These are phyloP conservation scores for Luidia sarsii DNA, from an alignment of 53 echinoderm and acorn worm genomes.

Conservation along the genomic window DNA sequence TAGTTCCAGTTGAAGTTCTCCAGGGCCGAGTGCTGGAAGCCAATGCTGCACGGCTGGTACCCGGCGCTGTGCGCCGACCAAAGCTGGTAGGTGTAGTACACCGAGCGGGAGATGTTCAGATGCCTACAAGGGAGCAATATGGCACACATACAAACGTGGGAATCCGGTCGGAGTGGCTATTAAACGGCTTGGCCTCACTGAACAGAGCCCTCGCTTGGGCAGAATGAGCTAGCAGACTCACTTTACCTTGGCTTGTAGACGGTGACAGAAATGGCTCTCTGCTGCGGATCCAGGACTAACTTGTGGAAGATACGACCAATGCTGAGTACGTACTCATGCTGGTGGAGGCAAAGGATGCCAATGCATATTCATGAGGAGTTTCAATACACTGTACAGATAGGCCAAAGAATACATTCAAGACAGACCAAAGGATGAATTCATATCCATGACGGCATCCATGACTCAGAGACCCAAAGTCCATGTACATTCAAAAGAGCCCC, in stretches of 20 bases:
- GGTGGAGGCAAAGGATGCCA: not conserved
- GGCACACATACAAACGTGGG: too few species aligned
- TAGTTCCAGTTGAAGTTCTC: slow-evolving; percentile 92
- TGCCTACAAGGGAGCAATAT: slow-evolving; percentile 39
- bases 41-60: slow-evolving; percentile 59
- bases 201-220: too few species aligned
- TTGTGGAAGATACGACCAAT: slow-evolving; percentile 86
- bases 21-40: slow-evolving; percentile 56
- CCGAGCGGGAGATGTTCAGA: slow-evolving; percentile 51
- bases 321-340: slow-evolving; percentile 78
- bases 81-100: slow-evolving; percentile 78
- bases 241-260: slow-evolving; percentile 81
- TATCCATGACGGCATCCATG: too few species aligned
- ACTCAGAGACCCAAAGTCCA: too few species aligned
- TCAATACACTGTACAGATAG: too few species aligned
- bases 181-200: too few species aligned
- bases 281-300: slow-evolving; percentile 48
- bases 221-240: too few species aligned
- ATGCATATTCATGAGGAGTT: too few species aligned
- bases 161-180: too few species aligned
- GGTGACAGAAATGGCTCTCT: slow-evolving; percentile 73
- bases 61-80: slow-evolving; percentile 74
- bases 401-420: too few species aligned
- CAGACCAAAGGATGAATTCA: too few species aligned
- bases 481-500: too few species aligned